phyloP scores from a whole-genome alignment of 2,888 invertebrate species.

The Hydrotaea cyrtoneurina region DNA sequence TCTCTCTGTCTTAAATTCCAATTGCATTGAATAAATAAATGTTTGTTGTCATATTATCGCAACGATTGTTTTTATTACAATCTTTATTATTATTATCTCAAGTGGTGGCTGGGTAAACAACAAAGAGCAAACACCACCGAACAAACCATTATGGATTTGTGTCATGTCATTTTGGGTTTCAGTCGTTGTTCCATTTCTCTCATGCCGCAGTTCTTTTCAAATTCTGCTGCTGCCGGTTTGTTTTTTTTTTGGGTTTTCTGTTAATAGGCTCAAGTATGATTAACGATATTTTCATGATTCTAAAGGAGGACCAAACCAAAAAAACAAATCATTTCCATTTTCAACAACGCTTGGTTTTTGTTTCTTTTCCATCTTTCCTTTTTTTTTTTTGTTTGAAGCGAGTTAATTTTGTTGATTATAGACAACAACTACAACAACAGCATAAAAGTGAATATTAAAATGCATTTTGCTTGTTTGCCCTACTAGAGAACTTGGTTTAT shows the following conservation, averaged over 20 bases:
- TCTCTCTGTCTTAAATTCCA: too few relatives aligned
- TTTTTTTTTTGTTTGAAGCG: constrained; percentile 6
- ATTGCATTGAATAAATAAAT: background rate
- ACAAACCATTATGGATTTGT: constrained; percentile 30
- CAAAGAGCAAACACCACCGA: background rate
- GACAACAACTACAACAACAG: constrained; percentile 15
- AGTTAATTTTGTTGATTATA: constrained; percentile 32
- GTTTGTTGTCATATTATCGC: constrained; percentile 25
- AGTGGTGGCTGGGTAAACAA: constrained; percentile 24
- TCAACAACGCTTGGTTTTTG: background rate
- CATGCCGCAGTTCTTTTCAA: background rate
- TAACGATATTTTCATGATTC: constrained; percentile 54
- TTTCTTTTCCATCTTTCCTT: too few relatives aligned
- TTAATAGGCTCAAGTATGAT: constrained; percentile 63
- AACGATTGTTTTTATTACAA: constrained; percentile 25
- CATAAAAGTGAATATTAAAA: constrained; percentile 18
- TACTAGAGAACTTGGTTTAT: background rate
- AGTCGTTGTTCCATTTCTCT: background rate
- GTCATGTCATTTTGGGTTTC: constrained; percentile 17
- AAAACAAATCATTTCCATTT: constrained; percentile 19
- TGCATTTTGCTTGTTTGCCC: constrained; percentile 11
- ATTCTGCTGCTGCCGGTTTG: too few relatives aligned
- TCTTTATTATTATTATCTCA: constrained; percentile 10
- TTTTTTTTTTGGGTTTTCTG: constrained; percentile 13
- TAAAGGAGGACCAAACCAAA: constrained; percentile 18